Conservation (phyloP, 1,140 invertebrate species). For the Antheraea pernyi region DNA sequence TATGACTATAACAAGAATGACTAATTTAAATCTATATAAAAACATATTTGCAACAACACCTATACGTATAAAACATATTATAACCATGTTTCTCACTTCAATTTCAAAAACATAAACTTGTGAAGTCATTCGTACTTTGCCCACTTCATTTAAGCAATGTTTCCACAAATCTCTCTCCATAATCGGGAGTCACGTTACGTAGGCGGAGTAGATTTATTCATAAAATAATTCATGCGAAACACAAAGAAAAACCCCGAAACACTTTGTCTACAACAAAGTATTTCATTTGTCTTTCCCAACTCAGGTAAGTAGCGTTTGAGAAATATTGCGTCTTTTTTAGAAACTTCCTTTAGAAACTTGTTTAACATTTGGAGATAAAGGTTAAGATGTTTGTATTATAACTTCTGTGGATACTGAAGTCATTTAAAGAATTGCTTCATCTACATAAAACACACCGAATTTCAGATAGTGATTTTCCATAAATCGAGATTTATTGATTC, state of each 20-base stretch:
- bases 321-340: constrained; percentile 12
- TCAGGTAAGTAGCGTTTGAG: constrained; percentile 18
- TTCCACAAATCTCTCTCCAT: constrained; percentile 12
- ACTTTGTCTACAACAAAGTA: constrained; percentile 30
- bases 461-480: too few species aligned
- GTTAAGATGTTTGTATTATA: background rate
- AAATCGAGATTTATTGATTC: too few species aligned
- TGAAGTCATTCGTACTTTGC: background rate
- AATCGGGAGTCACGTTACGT: constrained; percentile 13
- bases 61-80: background rate
- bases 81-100: background rate
- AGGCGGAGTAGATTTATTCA: constrained; percentile 9
- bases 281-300: constrained; percentile 25
- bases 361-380: background rate
- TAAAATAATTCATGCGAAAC: constrained; percentile 18
- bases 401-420: too few species aligned
- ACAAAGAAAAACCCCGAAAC: constrained; percentile 16
- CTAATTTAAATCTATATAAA: background rate
- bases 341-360: background rate
- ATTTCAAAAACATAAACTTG: background rate
- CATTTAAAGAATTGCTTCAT: too few species aligned
- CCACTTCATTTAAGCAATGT: constrained; percentile 14
- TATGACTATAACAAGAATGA: background rate
- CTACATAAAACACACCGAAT: too few species aligned
- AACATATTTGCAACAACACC: too few species aligned